Conservation (phyloP, 2,797 vertebrate species). For the Fratercula arctica region DNA sequence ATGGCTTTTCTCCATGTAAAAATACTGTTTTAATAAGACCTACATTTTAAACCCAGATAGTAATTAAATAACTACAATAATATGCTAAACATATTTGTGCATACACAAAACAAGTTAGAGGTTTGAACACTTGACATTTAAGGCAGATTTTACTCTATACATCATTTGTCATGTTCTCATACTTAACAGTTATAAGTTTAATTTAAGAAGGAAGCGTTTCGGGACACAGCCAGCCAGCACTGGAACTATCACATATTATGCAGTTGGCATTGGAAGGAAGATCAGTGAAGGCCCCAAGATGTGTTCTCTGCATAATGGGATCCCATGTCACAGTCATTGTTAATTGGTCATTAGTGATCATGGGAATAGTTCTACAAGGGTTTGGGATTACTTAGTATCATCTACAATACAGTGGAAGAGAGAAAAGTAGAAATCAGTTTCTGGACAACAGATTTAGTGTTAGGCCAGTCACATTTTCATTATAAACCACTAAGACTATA, state of each 20-base stretch:
- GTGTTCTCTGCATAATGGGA: neutral
- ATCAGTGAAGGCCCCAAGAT: neutral
- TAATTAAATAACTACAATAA: neutral
- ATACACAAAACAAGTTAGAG: neutral
- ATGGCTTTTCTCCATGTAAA: neutral
- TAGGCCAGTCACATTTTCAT: neutral
- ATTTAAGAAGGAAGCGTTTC: neutral
- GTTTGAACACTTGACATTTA: neutral
- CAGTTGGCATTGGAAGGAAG: neutral
- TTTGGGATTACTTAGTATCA: neutral
- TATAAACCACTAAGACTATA: neutral
- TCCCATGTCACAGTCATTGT: neutral
- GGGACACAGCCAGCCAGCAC: neutral
- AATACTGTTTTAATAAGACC: neutral
- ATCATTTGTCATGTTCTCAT: neutral
- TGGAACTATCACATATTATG: neutral
- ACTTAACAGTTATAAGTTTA: neutral
- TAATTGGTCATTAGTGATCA: neutral
- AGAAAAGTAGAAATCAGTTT: neutral
- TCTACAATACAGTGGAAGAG: neutral
- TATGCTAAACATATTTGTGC: neutral
- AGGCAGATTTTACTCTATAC: neutral
- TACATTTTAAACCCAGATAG: neutral
- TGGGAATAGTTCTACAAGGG: neutral
- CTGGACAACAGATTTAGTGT: neutral